Percentiles rank a stretch among this genome's conserved stretches.
Conservation (phyloP, 2,113 vertebrate species). For the Lontra canadensis region DNA sequence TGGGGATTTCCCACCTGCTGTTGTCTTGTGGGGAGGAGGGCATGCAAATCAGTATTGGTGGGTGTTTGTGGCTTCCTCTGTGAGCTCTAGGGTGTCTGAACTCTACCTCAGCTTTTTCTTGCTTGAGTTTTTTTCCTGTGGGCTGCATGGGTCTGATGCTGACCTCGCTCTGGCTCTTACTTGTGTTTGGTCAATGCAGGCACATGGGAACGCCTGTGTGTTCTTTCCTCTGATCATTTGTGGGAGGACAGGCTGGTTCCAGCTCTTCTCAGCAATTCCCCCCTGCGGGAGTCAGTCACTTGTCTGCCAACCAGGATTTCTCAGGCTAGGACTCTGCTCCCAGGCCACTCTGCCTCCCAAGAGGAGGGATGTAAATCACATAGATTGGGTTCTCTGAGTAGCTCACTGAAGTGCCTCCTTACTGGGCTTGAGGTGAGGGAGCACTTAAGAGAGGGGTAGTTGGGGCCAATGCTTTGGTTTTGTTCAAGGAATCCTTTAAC, state of each 20-base stretch:
- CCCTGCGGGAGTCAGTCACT: not conserved
- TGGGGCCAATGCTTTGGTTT: not conserved
- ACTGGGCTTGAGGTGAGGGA: not conserved
- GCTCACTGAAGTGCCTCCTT: not conserved
- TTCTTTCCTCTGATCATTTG: not conserved
- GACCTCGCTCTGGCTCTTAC: not conserved
- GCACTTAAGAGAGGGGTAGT: not conserved
- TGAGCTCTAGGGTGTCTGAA: not conserved
- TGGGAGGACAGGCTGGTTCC: not conserved
- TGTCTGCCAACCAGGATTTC: not conserved
- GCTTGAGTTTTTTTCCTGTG: not conserved
- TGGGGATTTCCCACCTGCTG: not conserved
- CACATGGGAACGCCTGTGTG: not conserved
- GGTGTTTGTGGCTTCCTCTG: not conserved
- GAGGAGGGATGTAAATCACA: not conserved
- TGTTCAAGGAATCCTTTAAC: not conserved
- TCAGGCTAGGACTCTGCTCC: not conserved
- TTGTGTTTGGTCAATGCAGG: fast-evolving
- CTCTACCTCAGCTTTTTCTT: not conserved
- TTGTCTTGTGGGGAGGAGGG: not conserved
- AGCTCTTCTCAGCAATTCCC: not conserved
- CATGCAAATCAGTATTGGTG: no score
- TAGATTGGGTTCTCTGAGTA: not conserved
- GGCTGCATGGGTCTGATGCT: not conserved
- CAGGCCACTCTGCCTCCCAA: not conserved